A percentile compares a stretch with the other conserved stretches of the same genome.
Conservation (phyloP, 37 sponge, comb jelly and placozoan genomes). For the Geodia barretti region DNA sequence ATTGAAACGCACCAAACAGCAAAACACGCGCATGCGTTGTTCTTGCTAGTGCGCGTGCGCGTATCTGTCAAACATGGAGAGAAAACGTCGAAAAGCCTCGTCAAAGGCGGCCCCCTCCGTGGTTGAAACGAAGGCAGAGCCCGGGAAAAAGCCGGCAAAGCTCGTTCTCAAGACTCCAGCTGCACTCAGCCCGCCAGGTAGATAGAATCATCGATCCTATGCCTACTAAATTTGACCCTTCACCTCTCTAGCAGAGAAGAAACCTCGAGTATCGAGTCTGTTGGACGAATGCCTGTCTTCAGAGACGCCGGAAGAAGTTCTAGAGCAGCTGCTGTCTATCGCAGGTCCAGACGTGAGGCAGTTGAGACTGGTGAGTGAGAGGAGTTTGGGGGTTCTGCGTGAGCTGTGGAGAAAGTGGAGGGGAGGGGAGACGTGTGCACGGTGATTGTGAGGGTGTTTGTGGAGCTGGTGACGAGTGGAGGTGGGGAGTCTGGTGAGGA, state of each 20-base stretch:
- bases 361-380: background rate
- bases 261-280: background rate
- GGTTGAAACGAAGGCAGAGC: conserved; percentile 13
- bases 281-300: conserved; percentile 31
- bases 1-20: conserved; percentile 33
- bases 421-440: conserved; percentile 6
- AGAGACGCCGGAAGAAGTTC: conserved; percentile 33
- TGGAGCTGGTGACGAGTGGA: background rate
- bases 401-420: conserved; percentile 20
- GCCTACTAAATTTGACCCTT: background rate
- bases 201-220: background rate
- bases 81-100: background rate
- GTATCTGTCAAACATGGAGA: background rate
- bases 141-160: conserved; percentile 3
- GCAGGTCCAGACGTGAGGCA: background rate
- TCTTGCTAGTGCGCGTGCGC: too few relatives aligned
- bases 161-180: conserved; percentile 40
- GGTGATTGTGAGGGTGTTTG: conserved; percentile 15
- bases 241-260: background rate
- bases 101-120: background rate
- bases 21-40: conserved; percentile 3
- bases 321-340: conserved; percentile 43
- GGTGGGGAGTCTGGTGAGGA: background rate
- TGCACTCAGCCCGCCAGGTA: background rate
- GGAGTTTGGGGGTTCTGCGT: background rate